Percentiles rank a stretch among this genome's conserved stretches.
These are phyloP conservation scores for Pelvicachromis taeniatus DNA, from an alignment of 2,113 vertebrate genomes.

Conservation along the genomic window DNA sequence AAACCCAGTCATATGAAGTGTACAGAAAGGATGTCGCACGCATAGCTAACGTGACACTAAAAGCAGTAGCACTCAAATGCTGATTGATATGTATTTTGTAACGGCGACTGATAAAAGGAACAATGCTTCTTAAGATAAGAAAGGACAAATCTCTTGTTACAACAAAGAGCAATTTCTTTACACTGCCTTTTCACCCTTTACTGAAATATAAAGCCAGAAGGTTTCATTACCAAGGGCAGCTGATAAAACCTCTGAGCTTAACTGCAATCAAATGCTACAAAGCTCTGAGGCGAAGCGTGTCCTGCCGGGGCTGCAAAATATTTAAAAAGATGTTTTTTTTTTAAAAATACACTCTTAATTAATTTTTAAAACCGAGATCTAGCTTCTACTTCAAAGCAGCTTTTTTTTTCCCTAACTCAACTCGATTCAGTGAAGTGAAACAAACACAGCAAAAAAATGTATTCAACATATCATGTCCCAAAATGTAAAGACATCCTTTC, in stretches of 20 bases:
- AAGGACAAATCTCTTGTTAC: slow-evolving; percentile 31
- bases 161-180: slow-evolving; percentile 36
- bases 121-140: slow-evolving; percentile 30
- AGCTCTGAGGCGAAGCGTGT: background rate
- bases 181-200: slow-evolving; percentile 25
- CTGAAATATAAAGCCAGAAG: slow-evolving; percentile 10
- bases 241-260: slow-evolving; percentile 39
- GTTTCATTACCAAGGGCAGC: slow-evolving; percentile 33
- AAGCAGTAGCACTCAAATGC: background rate
- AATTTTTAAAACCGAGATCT: background rate
- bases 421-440: background rate
- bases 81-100: slow-evolving; percentile 26
- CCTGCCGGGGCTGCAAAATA: background rate
- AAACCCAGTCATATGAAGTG: background rate
- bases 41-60: background rate
- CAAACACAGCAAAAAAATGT: background rate
- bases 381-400: background rate
- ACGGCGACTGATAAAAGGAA: slow-evolving; percentile 37
- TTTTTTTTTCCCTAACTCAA: background rate
- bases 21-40: background rate
- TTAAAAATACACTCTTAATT: background rate
- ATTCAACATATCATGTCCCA: background rate
- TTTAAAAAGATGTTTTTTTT: background rate
- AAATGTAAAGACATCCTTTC: background rate
- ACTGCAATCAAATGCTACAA: slow-evolving; percentile 20